Evolutionary conservation across 1,140 invertebrate genomes (phyloP), one percentile per base, ranked within the genome.

Genomic region (Limonius californicus): DNA sequence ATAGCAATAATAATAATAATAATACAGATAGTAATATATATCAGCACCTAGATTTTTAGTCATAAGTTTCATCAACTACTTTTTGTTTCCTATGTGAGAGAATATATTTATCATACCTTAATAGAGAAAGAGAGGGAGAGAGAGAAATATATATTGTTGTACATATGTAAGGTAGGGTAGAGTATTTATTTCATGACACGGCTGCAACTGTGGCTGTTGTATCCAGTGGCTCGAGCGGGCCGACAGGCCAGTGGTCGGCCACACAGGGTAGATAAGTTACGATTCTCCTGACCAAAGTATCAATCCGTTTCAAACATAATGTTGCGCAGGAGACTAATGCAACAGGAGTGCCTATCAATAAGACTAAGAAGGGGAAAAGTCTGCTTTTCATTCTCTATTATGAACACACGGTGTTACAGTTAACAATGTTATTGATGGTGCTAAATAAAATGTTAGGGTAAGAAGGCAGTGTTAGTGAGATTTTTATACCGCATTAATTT

Each of bases 61-160:
- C 57, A 63, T 71, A 72, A 69, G 67, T 68, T 71, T 65, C 54
- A 72, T 61, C 64, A 71, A 50, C 45, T 50, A 73, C 58, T 70
- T 73, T 74, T 73, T 71, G 72, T 74, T 76, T 75, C 70, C 72
- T 74, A 75, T 66, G 71, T 74, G 70, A 76, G 71, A 76, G 73
- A 76, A 63, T 74, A 76, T 76, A 76, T 76, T 74, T 74, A 75
- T 75, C 62, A 76, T 74, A 76, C 74, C 74, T 76, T 76, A 73
- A 75, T 74, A 76, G 71, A 76, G 72, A 72, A 63, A 72, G 67
- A 70, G 70, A 75, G 72, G 72, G 2, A 70, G 9, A 50, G 2
- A 42, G 9, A 39, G n/a, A n/a, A n/a, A 59, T 63, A 55, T 55
- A 72, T 72, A 71, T 72, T 70, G 65, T 72, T 74, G 72, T 74